Base-by-base conservation (phyloP, 2,888 invertebrate species). In the Polylopha cassiicola region DNA sequence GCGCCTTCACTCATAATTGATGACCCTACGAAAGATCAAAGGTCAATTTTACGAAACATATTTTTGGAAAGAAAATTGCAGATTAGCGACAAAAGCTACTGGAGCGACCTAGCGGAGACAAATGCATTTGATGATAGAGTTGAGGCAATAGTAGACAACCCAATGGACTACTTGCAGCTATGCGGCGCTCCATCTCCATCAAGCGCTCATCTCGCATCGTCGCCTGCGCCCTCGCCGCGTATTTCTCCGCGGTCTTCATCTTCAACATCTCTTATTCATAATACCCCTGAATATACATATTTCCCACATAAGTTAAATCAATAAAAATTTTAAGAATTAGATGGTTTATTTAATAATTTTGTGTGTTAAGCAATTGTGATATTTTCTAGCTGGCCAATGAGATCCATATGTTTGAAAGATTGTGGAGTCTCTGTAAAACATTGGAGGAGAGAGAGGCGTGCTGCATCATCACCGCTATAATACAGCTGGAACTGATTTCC, bases 401-500 rank as follows among this genome's bases (percentile, higher is more conserved):
- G 84, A 65, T 95, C 94, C 90, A 90, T 91, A 58, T 95, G 93
- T 55, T 92, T 92, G 63, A 96, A 96, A 32, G 88, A 86, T 50
- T 91, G 88, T 0, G 95, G 95, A 26, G 76, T 81, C 21, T 87
- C 78, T 0, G 90, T 92, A 51, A 96, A 96, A 3, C 65, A 80
- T 49, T 92, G 82, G 41, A 96, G 65, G 22, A 95, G 68, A 27
- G 87, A 70, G 1, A 87, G 61, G 62, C 93, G 91, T 3, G 77
- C 78, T 7, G 86, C 66, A 63, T 92, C 89, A 34, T 89, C 87
- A 51, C 90, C 89, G 30, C 87, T 88, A 67, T 95, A 96, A 74
- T 94, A 96, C 74, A 95, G 81, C 68, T 95, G 94, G 43, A 95
- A 77, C 68, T 95, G 93, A 70, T 95, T 95, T 0, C 92, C 94